Percentiles rank a stretch among this genome's conserved stretches.
Evolutionary conservation across 2,888 invertebrate genomes (phyloP).

Genomic region (Acanthosepion esculentum): DNA sequence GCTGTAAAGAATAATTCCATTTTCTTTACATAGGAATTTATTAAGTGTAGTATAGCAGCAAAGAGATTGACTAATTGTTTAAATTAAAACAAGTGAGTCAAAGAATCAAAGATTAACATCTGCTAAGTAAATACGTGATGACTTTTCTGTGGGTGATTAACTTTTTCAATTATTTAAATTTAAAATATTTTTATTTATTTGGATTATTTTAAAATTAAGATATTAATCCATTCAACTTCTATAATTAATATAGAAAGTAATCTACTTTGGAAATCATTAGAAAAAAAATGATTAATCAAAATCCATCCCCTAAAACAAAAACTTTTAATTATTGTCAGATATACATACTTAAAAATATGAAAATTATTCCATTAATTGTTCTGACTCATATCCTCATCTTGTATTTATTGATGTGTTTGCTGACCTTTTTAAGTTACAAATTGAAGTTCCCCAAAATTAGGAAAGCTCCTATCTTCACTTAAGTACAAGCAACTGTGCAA

Average conservation of each 20-base stretch:
- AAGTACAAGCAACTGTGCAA: no score
- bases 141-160: neutral
- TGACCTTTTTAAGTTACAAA: neutral
- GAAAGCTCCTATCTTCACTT: no score
- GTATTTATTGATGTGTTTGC: neutral
- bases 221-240: neutral
- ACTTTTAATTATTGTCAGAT: neutral
- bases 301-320: neutral
- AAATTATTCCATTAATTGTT: neutral
- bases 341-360: neutral
- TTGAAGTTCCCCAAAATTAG: no score
- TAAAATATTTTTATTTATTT: neutral
- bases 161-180: neutral
- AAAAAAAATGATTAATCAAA: neutral
- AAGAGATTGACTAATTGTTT: neutral
- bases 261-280: neutral
- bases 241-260: neutral
- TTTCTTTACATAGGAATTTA: no score
- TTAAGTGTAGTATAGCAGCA: neutral
- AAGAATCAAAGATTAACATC: neutral
- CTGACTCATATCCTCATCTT: neutral
- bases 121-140: neutral
- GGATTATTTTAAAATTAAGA: neutral
- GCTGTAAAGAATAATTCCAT: no score
- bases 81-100: neutral